A percentile compares a stretch with the other conserved stretches of the same genome.
Evolutionary conservation across 2,797 vertebrate species (phyloP).

Genomic region (Tachyglossus aculeatus): DNA sequence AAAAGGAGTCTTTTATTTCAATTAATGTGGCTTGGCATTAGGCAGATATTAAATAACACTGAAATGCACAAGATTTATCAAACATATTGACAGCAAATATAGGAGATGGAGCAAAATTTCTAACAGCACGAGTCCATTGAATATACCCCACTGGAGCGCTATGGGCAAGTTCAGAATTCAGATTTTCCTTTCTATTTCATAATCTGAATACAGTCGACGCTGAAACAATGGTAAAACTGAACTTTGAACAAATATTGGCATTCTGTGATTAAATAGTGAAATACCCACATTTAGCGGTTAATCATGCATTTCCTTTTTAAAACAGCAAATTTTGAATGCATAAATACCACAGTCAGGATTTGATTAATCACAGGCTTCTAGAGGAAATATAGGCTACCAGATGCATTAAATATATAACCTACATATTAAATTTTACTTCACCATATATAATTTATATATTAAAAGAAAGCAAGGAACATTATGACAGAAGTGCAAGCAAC

Average conservation of each 20-base stretch:
- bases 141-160: constrained; percentile 47
- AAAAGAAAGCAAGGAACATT: constrained; percentile 67
- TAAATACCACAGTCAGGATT: constrained; percentile 70
- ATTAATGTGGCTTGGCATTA: constrained; percentile 65
- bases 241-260: constrained; percentile 53
- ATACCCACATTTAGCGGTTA: constrained; percentile 61
- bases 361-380: constrained; percentile 64
- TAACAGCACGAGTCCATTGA: constrained; percentile 42
- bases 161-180: constrained; percentile 54
- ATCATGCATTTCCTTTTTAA: constrained; percentile 70
- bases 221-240: constrained; percentile 61
- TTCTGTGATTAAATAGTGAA: constrained; percentile 61
- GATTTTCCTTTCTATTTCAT: constrained; percentile 59
- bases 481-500: constrained; percentile 68
- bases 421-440: constrained; percentile 71
- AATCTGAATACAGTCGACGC: constrained; percentile 67
- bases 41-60: constrained; percentile 69
- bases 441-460: constrained; percentile 65
- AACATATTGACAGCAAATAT: constrained; percentile 38
- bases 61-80: constrained; percentile 65
- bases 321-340: constrained; percentile 63
- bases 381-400: constrained; percentile 65
- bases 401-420: constrained; percentile 76
- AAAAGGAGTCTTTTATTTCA: constrained; percentile 67
- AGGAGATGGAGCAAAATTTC: constrained; percentile 45